Base-by-base conservation (phyloP, 2,888 invertebrate species). In the Melinaea marsaeus region DNA sequence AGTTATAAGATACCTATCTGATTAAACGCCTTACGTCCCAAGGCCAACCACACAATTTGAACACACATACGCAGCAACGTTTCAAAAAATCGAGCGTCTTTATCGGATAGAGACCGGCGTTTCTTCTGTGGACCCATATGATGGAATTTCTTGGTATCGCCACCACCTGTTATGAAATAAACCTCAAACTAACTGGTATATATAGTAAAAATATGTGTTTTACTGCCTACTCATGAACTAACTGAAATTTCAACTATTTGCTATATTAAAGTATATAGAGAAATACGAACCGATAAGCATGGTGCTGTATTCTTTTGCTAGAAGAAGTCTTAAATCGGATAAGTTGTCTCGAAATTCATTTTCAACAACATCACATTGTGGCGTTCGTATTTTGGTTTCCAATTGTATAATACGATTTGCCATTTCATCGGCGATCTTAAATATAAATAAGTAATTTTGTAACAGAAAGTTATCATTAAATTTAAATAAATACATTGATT, bases 21-120 rank as follows among this genome's bases (percentile, higher is more conserved):
- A 73, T 89, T 85, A 71, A 92, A 92, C 70, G 91, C 79, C 75
- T 90, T 93, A 58, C 94, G 85, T 61, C 92, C 91, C 51, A 94
- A 79, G 33, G 93, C 93, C 68, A 94, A 86, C 94, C 94, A 94
- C 46, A 93, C 91, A 57, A 94, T 92, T 74, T 93, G 91, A 55
- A 92, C 91, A 57, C 92, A 85, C 79, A 94, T 85, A 62, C 92
- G 85, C 56, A 93, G 79, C 22, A 94, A 76, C 6, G 90, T 89
- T 78, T 94, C 94, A 71, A 92, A 92, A 61, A 93, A 79, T 66
- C 92, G 83, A 35, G 93, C 88, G 75, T 94, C 94, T 77, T 92
- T 93, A 71, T 94, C 93, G n/a, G 92, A 92, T 65, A 93, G 79
- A 0, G 94, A 93, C 58, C 83, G 83, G 54, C 91, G 85, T 73